Base-by-base conservation (phyloP, 2,888 invertebrate species). In the Lampropteryx suffumata region DNA sequence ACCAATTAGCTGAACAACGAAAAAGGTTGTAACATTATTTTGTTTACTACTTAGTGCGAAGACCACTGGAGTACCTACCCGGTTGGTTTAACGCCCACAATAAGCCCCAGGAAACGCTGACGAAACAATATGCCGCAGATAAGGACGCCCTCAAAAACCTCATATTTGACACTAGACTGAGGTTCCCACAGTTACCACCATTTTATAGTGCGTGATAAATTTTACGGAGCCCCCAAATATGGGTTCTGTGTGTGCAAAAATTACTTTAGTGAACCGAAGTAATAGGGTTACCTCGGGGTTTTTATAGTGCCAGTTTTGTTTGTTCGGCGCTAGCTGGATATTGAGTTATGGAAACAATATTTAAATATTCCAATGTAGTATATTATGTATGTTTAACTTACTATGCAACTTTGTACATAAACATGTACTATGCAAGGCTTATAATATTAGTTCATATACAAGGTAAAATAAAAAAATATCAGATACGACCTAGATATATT, bases 81-180 rank as follows among this genome's bases (percentile, higher is more conserved):
- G 51, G 54, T 52, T 51, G 42, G 40, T 52, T 62, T 61, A 56
- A 59, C 55, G 53, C 42, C 30, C 54, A 69, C 66, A 76, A 73
- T 73, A 67, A 69, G 63, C 60, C 48, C 60, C 49, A 57, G 52
- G 49, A 51, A 47, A 50, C 53, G 68, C 72, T 73, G 69, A 67
- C 71, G 69, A 71, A 73, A 71, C 73, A 71, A 69, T 71, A 64
- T 62, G 60, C 37, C 47, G 11, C 29, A 61, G 69, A 68, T 66
- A 66, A 70, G 66, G 42, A 51, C 24, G 50, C 63, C 8, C 61
- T 51, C 39, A 57, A 67, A 66, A 69, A 67, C 59, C 65, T 61
- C 57, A 60, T 69, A 67, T 65, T 69, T 65, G 66, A 61, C 56
- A 57, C 63, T 61, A 50, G 50, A 27, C 34, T 30, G 27, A n/a